Conservation (phyloP, 2,797 vertebrate genomes). For the Phylloscopus collybita region DNA sequence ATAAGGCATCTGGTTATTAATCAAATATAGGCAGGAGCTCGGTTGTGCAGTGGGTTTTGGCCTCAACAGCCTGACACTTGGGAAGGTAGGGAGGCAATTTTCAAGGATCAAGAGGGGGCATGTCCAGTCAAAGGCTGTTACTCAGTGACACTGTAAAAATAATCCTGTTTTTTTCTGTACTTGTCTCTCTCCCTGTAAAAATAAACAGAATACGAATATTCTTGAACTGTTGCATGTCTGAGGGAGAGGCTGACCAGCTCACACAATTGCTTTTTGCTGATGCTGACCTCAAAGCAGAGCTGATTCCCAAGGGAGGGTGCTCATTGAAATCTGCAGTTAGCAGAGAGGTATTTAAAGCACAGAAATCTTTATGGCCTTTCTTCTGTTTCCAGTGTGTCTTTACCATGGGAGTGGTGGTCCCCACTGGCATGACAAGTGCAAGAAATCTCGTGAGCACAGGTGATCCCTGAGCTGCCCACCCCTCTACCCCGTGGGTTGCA, state of each 20-base stretch:
- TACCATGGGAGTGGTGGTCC: neutral
- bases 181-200: conserved; percentile 4
- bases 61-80: neutral
- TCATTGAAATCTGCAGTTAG: neutral
- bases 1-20: conserved; percentile 66
- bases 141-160: neutral
- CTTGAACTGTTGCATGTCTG: neutral
- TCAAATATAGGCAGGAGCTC: conserved; percentile 25
- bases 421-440: neutral
- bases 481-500: accelerated
- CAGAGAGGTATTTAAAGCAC: neutral
- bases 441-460: neutral
- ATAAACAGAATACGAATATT: neutral
- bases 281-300: neutral
- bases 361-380: neutral
- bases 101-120: neutral
- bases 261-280: neutral
- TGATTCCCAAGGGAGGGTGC: accelerated
- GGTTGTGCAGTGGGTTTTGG: neutral
- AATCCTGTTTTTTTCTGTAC: neutral
- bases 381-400: neutral
- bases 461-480: neutral
- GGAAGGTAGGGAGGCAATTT: conserved; percentile 5
- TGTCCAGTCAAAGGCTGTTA: conserved; percentile 23
- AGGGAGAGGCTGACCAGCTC: neutral